phyloP scores from a whole-genome alignment of 2,113 vertebrate genomes.

The Varanus komodoensis region DNA sequence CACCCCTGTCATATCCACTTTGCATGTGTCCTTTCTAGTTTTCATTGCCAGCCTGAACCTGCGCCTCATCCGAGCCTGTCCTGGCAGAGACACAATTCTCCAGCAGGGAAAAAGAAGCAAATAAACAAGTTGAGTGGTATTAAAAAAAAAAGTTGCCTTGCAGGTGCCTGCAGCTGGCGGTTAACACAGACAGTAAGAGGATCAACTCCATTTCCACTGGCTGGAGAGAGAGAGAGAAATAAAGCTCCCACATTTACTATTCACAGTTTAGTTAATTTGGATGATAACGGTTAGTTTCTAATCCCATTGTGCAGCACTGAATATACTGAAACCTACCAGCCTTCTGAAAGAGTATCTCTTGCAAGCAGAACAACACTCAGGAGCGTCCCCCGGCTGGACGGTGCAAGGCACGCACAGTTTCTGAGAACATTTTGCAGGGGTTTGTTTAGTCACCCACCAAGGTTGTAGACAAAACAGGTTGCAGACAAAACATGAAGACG shows the following conservation, averaged over 20 bases:
- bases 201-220: conserved; percentile 74
- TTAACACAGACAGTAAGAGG: conserved; percentile 83
- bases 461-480: conserved; percentile 28
- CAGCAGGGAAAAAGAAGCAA: conserved; percentile 12
- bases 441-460: conserved; percentile 33
- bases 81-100: conserved; percentile 9
- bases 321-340: conserved; percentile 67
- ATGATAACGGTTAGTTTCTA: conserved; percentile 79
- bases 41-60: conserved; percentile 22
- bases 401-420: conserved; percentile 12
- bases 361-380: conserved; percentile 49
- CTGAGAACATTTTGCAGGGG: background rate
- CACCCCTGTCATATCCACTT: conserved; percentile 29
- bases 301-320: conserved; percentile 79
- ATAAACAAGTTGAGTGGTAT: conserved; percentile 66
- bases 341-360: conserved; percentile 48
- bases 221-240: conserved; percentile 34
- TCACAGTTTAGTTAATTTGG: conserved; percentile 81
- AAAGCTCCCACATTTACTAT: conserved; percentile 66
- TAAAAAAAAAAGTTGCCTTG: conserved; percentile 35
- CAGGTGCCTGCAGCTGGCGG: conserved; percentile 84
- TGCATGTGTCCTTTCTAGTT: conserved; percentile 24
- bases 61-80: background rate
- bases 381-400: conserved; percentile 33
- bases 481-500: conserved; percentile 22